Base-by-base conservation (phyloP, 2,888 invertebrate species). In the Sclerodermus sp. region DNA sequence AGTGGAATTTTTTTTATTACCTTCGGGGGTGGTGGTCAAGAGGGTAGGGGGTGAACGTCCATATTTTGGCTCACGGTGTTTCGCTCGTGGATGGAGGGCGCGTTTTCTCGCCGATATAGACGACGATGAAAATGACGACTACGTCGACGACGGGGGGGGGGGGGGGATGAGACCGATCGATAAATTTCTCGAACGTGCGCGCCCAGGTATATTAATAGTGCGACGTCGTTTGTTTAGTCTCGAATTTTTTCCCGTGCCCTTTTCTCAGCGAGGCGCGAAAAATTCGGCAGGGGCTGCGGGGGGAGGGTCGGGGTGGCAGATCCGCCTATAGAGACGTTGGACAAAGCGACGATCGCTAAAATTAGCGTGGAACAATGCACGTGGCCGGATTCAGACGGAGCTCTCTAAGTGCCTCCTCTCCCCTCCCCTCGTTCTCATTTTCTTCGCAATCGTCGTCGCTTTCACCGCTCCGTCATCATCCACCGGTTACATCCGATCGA, bases 291-390 rank as follows among this genome's bases (percentile, higher is more conserved):
- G 38, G 34, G 38, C 31, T 15, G 39, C 31, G 31, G 40, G 34
- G 14, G 34, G n/a, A 10, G 12, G 8, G n/a, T n/a, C n/a, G n/a
- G 50, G 45, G 49, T 47, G 38, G 49, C 51, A 51, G 61, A 63
- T 63, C 63, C 61, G 61, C 53, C 64, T 64, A 64, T 62, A 61
- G 55, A 60, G 59, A 54, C 63, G 60, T 65, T 71, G 71, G 70
- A 75, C 71, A 76, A 76, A 71, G 70, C 67, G 68, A 59, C 69
- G 62, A 49, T 47, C 59, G 65, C 75, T 75, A 76, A 76, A 76
- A 76, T 76, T 76, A 77, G 71, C 72, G 58, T 60, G 64, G 61
- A 75, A 77, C 77, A 77, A 77, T 77, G 73, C 71, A 68, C 71
- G 71, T 67, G 74, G 69, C 68, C 69, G 66, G 70, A 67, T 73